Conservation (phyloP, 2,113 vertebrate species). For the Capreolus pygargus region DNA sequence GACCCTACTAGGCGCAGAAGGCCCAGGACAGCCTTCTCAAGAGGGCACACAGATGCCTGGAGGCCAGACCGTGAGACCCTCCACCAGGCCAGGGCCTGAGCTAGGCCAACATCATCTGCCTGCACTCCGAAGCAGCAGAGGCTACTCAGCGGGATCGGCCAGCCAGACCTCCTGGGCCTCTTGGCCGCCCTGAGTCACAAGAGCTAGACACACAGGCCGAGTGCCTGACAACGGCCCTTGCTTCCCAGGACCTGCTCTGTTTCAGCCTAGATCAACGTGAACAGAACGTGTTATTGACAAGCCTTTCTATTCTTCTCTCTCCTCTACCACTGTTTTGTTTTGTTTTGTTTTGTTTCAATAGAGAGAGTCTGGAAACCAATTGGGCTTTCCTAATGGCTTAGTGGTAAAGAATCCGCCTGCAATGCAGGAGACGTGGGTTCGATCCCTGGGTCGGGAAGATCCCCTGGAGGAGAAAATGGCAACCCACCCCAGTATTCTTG, state of each 20-base stretch:
- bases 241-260: background rate
- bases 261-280: background rate
- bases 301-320: background rate
- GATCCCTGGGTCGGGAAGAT: background rate
- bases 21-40: background rate
- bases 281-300: background rate
- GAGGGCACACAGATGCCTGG: background rate
- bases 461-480: background rate
- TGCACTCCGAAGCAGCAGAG: background rate
- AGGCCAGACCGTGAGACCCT: background rate
- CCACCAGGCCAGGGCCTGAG: background rate
- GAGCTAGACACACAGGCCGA: background rate
- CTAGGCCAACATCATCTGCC: background rate
- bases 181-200: background rate
- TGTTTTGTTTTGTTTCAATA: background rate
- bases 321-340: background rate
- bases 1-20: rapidly evolving
- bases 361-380: background rate
- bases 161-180: background rate
- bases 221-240: too few species aligned
- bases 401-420: background rate
- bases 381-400: background rate
- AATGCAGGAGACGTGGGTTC: background rate
- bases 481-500: background rate
- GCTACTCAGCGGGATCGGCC: too few species aligned